Percentiles rank a stretch among this genome's conserved stretches.
These are phyloP conservation scores for Mormyrus proboscirostris DNA, from an alignment of 2,797 vertebrate species.

Conservation along the genomic window DNA sequence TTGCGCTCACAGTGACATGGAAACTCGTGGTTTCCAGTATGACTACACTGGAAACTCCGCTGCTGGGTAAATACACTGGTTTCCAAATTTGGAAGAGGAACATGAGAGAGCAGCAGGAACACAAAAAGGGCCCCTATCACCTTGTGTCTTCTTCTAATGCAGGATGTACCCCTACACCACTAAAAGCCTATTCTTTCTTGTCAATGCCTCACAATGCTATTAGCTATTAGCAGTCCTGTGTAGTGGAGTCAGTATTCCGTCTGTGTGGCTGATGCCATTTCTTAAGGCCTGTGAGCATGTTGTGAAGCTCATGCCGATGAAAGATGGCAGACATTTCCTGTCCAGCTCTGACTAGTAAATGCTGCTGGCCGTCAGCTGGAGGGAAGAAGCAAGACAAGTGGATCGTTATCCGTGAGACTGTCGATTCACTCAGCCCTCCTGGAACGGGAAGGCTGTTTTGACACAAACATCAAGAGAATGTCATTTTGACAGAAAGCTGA, in stretches of 20 bases:
- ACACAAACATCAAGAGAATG: neutral
- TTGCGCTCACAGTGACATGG: neutral
- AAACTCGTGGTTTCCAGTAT: neutral
- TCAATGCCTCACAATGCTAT: neutral
- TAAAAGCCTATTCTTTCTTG: neutral
- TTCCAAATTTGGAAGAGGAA: slow-evolving; percentile 4
- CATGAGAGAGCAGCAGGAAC: neutral
- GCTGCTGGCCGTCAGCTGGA: neutral
- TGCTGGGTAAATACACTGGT: neutral
- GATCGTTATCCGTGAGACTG: neutral
- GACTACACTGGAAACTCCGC: neutral
- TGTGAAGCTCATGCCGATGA: neutral
- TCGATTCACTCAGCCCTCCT: neutral
- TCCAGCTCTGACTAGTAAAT: neutral
- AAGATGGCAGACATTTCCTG: neutral
- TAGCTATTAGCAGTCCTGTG: neutral
- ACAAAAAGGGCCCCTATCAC: neutral
- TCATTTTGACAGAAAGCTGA: neutral
- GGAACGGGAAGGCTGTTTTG: neutral
- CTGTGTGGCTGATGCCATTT: neutral
- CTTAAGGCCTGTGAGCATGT: neutral
- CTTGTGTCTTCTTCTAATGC: neutral
- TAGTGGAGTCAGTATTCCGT: too few relatives aligned
- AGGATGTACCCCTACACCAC: neutral
- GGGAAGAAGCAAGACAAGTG: neutral